phyloP scores from a whole-genome alignment of 2,888 invertebrate genomes.

The Drosophila parthenogenetica region DNA sequence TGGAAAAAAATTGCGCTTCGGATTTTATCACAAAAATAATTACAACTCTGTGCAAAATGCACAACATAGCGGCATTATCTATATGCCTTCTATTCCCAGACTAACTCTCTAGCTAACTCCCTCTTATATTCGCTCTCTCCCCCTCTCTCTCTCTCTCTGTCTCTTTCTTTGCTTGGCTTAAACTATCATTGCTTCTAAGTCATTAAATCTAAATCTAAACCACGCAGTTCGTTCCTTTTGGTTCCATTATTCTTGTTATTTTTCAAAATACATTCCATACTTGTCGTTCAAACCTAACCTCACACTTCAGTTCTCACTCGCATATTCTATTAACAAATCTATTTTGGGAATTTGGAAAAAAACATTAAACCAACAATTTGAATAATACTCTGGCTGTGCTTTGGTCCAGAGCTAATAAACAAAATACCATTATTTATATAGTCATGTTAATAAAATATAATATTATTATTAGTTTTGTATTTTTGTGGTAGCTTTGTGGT shows the following conservation, averaged over 20 bases:
- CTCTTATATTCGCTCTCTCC: background rate
- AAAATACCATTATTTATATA: background rate
- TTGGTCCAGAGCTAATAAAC: slow-evolving; percentile 15
- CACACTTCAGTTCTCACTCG: slow-evolving; percentile 37
- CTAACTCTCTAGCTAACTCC: slow-evolving; percentile 3
- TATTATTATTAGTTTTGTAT: slow-evolving; percentile 5
- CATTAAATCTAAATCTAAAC: slow-evolving; percentile 50
- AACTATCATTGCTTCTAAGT: slow-evolving; percentile 66
- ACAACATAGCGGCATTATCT: slow-evolving; percentile 18
- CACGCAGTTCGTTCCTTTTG: slow-evolving; percentile 58
- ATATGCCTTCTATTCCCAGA: slow-evolving; percentile 3
- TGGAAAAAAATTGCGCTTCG: slow-evolving; percentile 79
- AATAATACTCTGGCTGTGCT: slow-evolving; percentile 12
- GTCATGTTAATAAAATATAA: background rate
- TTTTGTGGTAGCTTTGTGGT: background rate
- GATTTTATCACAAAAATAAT: slow-evolving; percentile 80
- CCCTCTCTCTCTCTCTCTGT: slow-evolving; percentile 2
- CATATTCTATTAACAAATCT: slow-evolving; percentile 46
- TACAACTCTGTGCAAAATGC: slow-evolving; percentile 66
- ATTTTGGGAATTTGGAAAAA: slow-evolving; percentile 11
- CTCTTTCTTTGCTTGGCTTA: slow-evolving; percentile 26
- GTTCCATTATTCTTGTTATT: slow-evolving; percentile 61
- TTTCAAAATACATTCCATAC: slow-evolving; percentile 27
- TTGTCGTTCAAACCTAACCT: slow-evolving; percentile 23
- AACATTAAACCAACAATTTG: slow-evolving; percentile 5